phyloP scores from a whole-genome alignment of 2,113 vertebrate species.

The Cynoglossus semilaevis region DNA sequence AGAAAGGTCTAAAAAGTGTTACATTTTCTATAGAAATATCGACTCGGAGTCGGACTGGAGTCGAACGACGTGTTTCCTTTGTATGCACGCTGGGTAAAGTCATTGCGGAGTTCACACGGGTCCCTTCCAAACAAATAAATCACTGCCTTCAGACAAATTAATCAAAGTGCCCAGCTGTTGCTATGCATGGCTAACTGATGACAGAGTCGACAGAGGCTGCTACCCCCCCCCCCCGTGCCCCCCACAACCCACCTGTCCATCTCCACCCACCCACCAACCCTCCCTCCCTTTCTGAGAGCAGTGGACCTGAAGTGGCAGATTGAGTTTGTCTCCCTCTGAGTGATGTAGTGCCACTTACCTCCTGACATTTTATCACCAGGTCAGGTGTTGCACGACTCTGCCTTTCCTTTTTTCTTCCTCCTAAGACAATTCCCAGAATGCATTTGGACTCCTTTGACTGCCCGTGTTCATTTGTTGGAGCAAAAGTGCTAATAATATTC shows the following conservation, averaged over 20 bases:
- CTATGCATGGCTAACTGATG: conserved; percentile 54
- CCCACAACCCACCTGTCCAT: too few relatives aligned
- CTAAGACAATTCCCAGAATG: conserved; percentile 36
- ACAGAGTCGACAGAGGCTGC: conserved; percentile 39
- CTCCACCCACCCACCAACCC: background rate
- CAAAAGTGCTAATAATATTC: background rate
- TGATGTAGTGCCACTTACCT: conserved; percentile 53
- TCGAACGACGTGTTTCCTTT: conserved; percentile 49
- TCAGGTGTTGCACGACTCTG: conserved; percentile 44
- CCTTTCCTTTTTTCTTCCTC: conserved; percentile 18
- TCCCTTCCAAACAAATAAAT: conserved; percentile 71
- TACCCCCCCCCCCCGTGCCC: conserved; percentile 15
- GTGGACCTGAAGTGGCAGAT: conserved; percentile 58
- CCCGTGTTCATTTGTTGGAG: background rate
- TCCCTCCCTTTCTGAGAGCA: conserved; percentile 20
- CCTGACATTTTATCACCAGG: conserved; percentile 56
- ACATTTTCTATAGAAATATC: conserved; percentile 47
- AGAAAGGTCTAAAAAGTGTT: conserved; percentile 1
- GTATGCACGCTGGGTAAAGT: conserved; percentile 62
- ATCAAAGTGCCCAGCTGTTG: conserved; percentile 75
- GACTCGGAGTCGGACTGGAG: conserved; percentile 49
- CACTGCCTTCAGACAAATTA: conserved; percentile 70
- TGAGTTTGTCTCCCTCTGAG: conserved; percentile 56
- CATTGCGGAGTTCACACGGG: conserved; percentile 55
- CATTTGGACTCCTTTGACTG: conserved; percentile 8